These are phyloP conservation scores for Cheilosia variabilis DNA, from an alignment of 2,888 invertebrate species.

Conservation along the genomic window DNA sequence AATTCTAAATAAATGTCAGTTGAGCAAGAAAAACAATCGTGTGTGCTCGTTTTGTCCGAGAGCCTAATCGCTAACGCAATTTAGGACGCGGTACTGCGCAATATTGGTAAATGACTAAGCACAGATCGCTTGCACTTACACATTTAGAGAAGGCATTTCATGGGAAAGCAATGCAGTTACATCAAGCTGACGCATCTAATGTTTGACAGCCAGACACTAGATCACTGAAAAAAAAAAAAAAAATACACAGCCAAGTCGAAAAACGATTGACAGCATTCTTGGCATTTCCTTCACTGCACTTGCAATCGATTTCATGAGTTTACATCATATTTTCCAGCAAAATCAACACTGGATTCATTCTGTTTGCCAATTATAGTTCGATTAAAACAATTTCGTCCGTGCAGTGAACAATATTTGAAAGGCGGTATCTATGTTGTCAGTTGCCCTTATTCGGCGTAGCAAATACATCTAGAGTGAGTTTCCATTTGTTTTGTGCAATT, in stretches of 20 bases:
- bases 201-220: not conserved
- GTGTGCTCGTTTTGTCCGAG: too few relatives aligned
- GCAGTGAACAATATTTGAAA: constrained; percentile 5
- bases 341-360: not conserved
- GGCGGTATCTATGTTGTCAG: constrained; percentile 29
- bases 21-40: too few relatives aligned
- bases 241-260: not conserved
- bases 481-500: constrained; percentile 30
- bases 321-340: constrained; percentile 5
- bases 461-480: constrained; percentile 16
- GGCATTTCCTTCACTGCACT: not conserved
- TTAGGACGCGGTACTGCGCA: too few relatives aligned
- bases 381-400: not conserved
- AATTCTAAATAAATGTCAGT: too few relatives aligned
- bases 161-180: not conserved
- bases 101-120: too few relatives aligned
- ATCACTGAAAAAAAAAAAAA: too few relatives aligned
- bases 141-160: not conserved
- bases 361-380: constrained; percentile 1
- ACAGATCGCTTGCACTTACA: not conserved
- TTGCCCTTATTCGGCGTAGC: constrained; percentile 59
- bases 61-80: too few relatives aligned
- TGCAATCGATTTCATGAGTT: constrained; percentile 1
- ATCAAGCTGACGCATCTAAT: not conserved
- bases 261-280: constrained; percentile 2